Evolutionary conservation across 2,797 vertebrate genomes (phyloP).

Genomic region (Gephyroberyx darwinii): DNA sequence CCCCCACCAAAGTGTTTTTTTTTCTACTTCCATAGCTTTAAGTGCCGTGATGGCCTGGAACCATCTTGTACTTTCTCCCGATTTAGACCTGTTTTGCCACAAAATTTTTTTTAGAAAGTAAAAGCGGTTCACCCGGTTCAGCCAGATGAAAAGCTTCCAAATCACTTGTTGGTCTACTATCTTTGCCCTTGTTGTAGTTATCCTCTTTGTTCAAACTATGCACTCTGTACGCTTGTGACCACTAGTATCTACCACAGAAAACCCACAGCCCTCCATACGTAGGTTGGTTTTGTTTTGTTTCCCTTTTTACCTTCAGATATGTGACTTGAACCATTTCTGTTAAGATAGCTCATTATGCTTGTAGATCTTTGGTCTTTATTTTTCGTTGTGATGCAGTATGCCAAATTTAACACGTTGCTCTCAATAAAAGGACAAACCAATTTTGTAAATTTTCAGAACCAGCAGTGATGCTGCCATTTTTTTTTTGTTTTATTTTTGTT

Average conservation of each 20-base stretch:
- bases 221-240: constrained; percentile 86
- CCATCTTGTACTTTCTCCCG: constrained; percentile 35
- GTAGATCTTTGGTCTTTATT: constrained; percentile 70
- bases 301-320: constrained; percentile 68
- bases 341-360: constrained; percentile 77
- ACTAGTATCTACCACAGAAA: constrained; percentile 88
- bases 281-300: constrained; percentile 66
- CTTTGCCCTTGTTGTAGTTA: constrained; percentile 74
- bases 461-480: constrained; percentile 78
- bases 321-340: constrained; percentile 87
- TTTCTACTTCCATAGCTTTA: constrained; percentile 53
- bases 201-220: constrained; percentile 80
- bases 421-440: constrained; percentile 60
- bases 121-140: constrained; percentile 55
- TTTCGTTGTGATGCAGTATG: constrained; percentile 70
- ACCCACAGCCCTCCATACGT: constrained; percentile 80
- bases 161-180: constrained; percentile 63
- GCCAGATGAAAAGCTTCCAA: constrained; percentile 75
- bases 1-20: constrained; percentile 70
- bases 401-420: constrained; percentile 74
- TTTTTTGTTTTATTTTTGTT: constrained; percentile 74
- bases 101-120: constrained; percentile 20
- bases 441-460: constrained; percentile 81
- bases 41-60: constrained; percentile 34
- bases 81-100: constrained; percentile 7